Conservation (phyloP, 2,888 invertebrate genomes). For the Smittia aterrima region DNA sequence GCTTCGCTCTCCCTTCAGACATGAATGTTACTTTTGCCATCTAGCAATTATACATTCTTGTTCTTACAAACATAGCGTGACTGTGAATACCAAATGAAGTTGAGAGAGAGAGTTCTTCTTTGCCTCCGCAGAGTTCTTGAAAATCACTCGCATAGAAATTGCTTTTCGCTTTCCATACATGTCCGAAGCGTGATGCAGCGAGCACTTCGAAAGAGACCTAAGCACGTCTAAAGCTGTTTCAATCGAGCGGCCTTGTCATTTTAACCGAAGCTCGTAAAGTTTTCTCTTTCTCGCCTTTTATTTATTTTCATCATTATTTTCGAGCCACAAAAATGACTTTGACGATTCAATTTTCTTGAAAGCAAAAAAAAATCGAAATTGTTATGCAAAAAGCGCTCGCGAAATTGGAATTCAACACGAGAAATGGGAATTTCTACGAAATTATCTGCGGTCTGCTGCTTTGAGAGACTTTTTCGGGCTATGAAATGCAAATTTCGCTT, state of each 20-base stretch:
- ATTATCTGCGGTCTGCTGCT: not conserved
- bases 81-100: conserved; percentile 39
- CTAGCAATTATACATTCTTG: conserved; percentile 38
- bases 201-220: not conserved
- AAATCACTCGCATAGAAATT: not conserved
- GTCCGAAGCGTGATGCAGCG: not conserved
- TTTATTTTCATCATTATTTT: conserved; percentile 6
- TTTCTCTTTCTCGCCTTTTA: conserved; percentile 10
- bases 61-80: conserved; percentile 38
- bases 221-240: no score
- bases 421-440: conserved; percentile 9
- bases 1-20: not conserved
- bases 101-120: conserved; percentile 12
- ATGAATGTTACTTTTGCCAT: not conserved
- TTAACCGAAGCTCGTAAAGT: not conserved
- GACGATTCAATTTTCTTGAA: conserved; percentile 2
- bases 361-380: not conserved
- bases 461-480: not conserved
- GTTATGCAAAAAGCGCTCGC: conserved; percentile 11
- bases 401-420: conserved; percentile 16
- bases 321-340: not conserved
- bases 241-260: not conserved
- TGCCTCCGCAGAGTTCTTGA: not conserved
- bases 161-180: conserved; percentile 3
- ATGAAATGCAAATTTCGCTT: not conserved